Base-by-base conservation (phyloP, 2,113 vertebrate genomes). In the Calidris pugnax region DNA sequence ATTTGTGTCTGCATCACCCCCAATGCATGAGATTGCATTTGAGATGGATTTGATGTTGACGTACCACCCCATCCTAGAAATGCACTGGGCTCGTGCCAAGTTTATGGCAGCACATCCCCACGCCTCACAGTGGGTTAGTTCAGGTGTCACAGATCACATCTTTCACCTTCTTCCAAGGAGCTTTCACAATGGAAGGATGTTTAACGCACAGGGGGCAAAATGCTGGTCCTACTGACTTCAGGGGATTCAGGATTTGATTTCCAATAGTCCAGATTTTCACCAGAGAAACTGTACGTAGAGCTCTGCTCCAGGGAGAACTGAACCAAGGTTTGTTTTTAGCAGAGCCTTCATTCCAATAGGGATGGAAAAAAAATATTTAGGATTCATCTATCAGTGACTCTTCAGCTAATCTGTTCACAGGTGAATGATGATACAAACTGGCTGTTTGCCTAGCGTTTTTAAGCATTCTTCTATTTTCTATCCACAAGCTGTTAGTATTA, bases 361-460 rank as follows among this genome's bases (percentile, higher is more conserved):
- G 77, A 75, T 56, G 43, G n/a, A 57, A 64, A 56, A n/a, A 85
- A 90, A 59, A 21, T 5, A 60, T 16, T 64, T 72, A 62, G 66
- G 51, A 87, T 87, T 85, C 51, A 91, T 81, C 64, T 75, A 28
- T 32, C 53, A 88, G 22, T 66, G 74, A 41, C 41, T 92, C 71
- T 66, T 69, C 33, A 91, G 87, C 37, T 88, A 66, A 90, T 51
- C 63, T 87, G 50, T 67, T 93, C 87, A 37, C 63, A 90, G 67
- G 32, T 85, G 67, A 89, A 53, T 59, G 39, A 69, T 95, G 67
- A 94, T 5, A 88, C 10, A 85, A 74, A 50, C 72, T 93, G 93
- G 92, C 83, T 79, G 51, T 69, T 87, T 84, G 82, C 90, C 92
- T 56, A 88, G 63, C 67, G 47, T 83, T 96, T 90, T 88, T 12